Percentiles rank a stretch among this genome's conserved stretches.
Evolutionary conservation across 2,797 vertebrate genomes (phyloP).

Genomic region (Pelochelys cantorii): DNA sequence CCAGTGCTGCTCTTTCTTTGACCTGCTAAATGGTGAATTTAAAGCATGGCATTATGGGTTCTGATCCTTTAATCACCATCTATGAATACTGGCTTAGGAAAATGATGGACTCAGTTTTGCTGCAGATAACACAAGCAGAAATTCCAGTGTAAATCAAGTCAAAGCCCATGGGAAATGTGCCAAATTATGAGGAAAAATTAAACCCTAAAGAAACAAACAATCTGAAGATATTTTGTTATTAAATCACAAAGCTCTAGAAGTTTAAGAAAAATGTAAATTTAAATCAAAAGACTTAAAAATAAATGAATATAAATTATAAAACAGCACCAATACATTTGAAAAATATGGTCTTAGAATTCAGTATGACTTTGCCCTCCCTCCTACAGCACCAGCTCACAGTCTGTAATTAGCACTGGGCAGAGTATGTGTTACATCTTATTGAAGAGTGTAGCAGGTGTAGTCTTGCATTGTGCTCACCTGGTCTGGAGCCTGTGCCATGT

Average conservation of each 20-base stretch:
- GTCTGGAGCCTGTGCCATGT: neutral
- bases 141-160: fast-evolving
- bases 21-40: neutral
- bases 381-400: neutral
- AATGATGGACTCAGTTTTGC: neutral
- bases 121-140: neutral
- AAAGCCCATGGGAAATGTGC: neutral
- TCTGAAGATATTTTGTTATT: neutral
- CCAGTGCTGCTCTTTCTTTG: neutral
- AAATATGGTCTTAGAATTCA: neutral
- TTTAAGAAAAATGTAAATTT: neutral
- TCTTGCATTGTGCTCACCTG: neutral
- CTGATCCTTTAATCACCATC: neutral
- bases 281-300: neutral
- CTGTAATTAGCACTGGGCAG: neutral
- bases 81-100: neutral
- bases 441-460: neutral
- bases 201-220: neutral
- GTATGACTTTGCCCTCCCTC: neutral
- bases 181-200: neutral
- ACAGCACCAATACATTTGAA: neutral
- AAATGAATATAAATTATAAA: neutral
- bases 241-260: neutral
- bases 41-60: neutral
- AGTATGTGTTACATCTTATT: neutral